Conservation (phyloP, 2,888 invertebrate genomes). For the Lampropteryx suffumata region DNA sequence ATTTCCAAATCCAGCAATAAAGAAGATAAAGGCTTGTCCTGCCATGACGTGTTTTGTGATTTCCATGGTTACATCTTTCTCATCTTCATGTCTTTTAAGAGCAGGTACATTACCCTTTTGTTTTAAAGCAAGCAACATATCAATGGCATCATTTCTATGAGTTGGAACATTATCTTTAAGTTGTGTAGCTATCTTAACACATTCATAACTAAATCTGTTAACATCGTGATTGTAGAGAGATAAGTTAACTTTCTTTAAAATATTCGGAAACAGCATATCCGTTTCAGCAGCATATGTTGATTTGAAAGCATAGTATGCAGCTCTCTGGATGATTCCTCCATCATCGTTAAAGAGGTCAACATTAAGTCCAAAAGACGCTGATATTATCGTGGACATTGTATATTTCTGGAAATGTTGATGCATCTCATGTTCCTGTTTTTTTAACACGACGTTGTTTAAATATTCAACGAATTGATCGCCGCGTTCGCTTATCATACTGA, state of each 20-base stretch:
- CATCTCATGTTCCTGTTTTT: conserved; percentile 37
- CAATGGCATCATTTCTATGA: conserved; percentile 36
- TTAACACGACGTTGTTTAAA: conserved; percentile 32
- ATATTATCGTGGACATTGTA: conserved; percentile 39
- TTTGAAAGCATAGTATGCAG: conserved; percentile 35
- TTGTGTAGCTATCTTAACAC: conserved; percentile 33
- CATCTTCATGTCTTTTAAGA: conserved; percentile 13
- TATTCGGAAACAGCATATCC: conserved; percentile 44
- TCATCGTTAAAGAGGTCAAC: conserved; percentile 39
- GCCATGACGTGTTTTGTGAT: conserved; percentile 52
- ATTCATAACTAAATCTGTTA: conserved; percentile 36
- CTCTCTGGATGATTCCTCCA: conserved; percentile 30
- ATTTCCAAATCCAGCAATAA: conserved; percentile 69
- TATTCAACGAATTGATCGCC: conserved; percentile 47
- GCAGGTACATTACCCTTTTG: conserved; percentile 23
- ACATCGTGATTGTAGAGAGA: conserved; percentile 37
- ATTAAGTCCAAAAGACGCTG: conserved; percentile 36
- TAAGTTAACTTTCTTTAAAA: conserved; percentile 34
- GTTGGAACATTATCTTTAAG: conserved; percentile 19
- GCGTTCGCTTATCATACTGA: conserved; percentile 38
- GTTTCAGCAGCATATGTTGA: conserved; percentile 38
- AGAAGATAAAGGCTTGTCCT: conserved; percentile 67
- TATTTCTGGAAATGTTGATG: conserved; percentile 39
- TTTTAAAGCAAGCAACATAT: conserved; percentile 37
- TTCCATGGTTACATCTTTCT: conserved; percentile 33